phyloP scores from a whole-genome alignment of 2,797 vertebrate species.

The Cyprinella venusta region DNA sequence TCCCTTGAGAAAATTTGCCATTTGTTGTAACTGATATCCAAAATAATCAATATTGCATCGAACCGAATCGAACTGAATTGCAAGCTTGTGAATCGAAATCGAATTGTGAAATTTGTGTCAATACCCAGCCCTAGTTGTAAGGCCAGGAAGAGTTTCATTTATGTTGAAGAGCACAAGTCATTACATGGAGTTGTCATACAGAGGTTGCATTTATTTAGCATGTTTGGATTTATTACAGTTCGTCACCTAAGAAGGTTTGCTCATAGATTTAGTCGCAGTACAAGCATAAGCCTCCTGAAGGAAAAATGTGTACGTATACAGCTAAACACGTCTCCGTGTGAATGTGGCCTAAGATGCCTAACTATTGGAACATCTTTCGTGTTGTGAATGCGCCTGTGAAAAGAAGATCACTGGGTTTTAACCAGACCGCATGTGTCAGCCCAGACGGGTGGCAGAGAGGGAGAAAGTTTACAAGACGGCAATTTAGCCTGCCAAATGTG shows the following conservation, averaged over 20 bases:
- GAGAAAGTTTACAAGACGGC: neutral
- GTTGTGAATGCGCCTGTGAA: neutral
- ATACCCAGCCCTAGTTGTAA: no score
- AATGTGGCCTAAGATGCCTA: neutral
- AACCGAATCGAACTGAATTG: no score
- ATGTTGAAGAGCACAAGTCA: neutral
- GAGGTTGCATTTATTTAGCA: no score
- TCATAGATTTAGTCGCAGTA: neutral
- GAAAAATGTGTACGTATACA: no score
- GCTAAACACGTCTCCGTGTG: no score
- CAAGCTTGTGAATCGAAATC: no score
- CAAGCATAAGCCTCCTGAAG: neutral
- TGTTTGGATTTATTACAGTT: neutral
- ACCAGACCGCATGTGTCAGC: neutral
- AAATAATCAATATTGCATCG: no score
- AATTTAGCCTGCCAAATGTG: neutral
- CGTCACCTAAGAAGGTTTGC: neutral
- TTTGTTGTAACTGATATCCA: no score
- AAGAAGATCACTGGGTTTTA: neutral
- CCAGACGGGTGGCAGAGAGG: neutral
- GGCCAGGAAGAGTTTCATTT: neutral
- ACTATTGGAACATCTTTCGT: neutral
- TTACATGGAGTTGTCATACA: no score
- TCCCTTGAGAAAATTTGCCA: no score
- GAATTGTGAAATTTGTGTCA: no score